Evolutionary conservation across 1,140 invertebrate genomes (phyloP), one percentile per base, ranked within the genome.

Genomic region (Trichogramma pretiosum): DNA sequence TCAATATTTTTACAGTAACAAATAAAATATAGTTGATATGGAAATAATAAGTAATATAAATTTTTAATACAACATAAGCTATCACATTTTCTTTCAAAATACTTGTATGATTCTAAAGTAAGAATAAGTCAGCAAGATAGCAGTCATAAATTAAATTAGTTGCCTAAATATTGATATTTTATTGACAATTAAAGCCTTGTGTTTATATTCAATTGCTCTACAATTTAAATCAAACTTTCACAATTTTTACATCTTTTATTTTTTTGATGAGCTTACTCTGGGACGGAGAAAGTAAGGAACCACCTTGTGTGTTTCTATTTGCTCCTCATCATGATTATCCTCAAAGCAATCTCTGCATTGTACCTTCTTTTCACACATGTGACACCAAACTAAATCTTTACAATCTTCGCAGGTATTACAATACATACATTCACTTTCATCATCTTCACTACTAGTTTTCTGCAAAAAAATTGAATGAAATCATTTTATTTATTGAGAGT

Each of bases 301-400:
- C 36, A 39, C 51, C 37, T 57, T 59, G 23, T 68, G 66, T 34
- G 60, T 61, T 9, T 36, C 22, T 49, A 66, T 43, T 43, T 67
- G 64, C 24, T 58, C 60, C 36, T 65, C 64, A 22, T 66, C 64
- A 21, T 68, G 68, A 41, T 64, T 60, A 23, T 64, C 59, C 26
- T 62, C 52, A 22, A 63, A 71, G 18, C 68, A 71, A 5, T 50
- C 7, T 3, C 52, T 14, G 34, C 68, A 71, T 23, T 62, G 69
- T 4, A 69, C 43, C 50, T 70, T 64, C 18, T 49, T 53, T 2
- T 51, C 56, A 41, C 65, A 68, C 16, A 64, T 62, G 22, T 51
- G 48, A 28, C 67, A 71, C 21, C 45, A 48, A 9, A 57, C 40
- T 22, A 68, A 50, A 41, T 58, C 38, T 8, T 49, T 24, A 0